Evolutionary conservation across 37 sponge, comb jelly and placozoan species (phyloP), one percentile per base, ranked within the genome.

Genomic region (Halisarca cf. caerulea): DNA sequence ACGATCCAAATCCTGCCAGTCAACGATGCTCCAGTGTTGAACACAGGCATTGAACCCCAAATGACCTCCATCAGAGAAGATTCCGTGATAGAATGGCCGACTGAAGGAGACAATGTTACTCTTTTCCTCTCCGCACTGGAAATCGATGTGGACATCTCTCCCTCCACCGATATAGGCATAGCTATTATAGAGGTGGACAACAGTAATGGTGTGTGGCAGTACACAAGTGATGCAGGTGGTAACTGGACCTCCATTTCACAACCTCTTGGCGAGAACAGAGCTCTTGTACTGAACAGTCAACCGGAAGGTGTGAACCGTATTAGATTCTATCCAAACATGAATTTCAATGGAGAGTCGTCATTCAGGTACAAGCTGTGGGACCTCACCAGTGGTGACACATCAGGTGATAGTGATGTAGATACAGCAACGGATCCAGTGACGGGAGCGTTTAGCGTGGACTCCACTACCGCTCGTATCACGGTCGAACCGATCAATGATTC

Each of bases 401-500:
- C 86, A 80, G 97, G 97, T 1, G 73, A 77, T 11, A 17, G 7
- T 62, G 84, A 81, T 5, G 85, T 96, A 17, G 59, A 93, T 72
- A 87, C 92, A 14, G 17, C 47, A 17, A 89, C 82, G 28, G 89
- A 95, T 51, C 34, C 86, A 7, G 80, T 73, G 7, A 89, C 85
- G 30, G 91, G 86, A 47, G 90, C 97, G 6, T 96, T 91, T 73
- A 96, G 97, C 58, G 74, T 57, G 23, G 82, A 35, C 28, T 45
- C 30, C 24, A 85, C 92, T 15, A 89, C 88, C 0, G 97, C 97
- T 40, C 74, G 28, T 9, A 25, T 91, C 2, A 87, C 82, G 5
- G 74, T 96, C 59, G 92, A 93, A 2, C 94, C 94, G 37, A 92
- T 96, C 21, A 96, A 96, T 70, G 94, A 96, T 33, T 91, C 94